Conservation (phyloP, 2,888 invertebrate species). For the Archaeoteleia sp. region DNA sequence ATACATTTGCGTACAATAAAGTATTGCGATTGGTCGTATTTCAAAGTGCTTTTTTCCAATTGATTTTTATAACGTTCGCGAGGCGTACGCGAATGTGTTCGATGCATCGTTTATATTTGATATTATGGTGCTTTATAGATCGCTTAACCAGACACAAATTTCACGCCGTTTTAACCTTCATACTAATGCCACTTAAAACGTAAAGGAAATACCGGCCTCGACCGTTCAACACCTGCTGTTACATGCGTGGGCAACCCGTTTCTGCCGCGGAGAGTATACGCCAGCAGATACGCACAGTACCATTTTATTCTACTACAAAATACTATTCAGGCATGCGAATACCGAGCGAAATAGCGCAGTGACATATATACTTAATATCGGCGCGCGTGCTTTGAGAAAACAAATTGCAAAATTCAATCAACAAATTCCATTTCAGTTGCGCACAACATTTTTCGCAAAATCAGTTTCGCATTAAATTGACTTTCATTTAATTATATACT, state of each 20-base stretch:
- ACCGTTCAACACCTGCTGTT: conserved; percentile 41
- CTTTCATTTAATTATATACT: conserved; percentile 29
- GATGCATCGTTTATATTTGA: too few relatives aligned
- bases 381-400: conserved; percentile 8
- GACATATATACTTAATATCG: conserved; percentile 11
- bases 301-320: conserved; percentile 39
- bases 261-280: conserved; percentile 11
- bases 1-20: too few relatives aligned
- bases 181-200: conserved; percentile 30
- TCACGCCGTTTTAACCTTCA: conserved; percentile 39
- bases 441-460: conserved; percentile 20
- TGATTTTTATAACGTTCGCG: not conserved
- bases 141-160: conserved; percentile 27
- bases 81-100: too few relatives aligned
- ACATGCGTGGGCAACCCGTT: conserved; percentile 47
- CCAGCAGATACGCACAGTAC: conserved; percentile 19
- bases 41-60: not conserved
- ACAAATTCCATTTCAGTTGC: conserved; percentile 18
- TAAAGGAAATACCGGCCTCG: conserved; percentile 33
- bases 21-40: too few relatives aligned
- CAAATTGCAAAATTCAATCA: conserved; percentile 15
- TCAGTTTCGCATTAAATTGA: conserved; percentile 23
- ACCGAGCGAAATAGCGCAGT: conserved; percentile 5
- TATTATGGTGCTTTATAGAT: conserved; percentile 15
- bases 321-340: conserved; percentile 13